Base-by-base conservation (phyloP, 2,113 vertebrate genomes). In the Steatornis caripensis region DNA sequence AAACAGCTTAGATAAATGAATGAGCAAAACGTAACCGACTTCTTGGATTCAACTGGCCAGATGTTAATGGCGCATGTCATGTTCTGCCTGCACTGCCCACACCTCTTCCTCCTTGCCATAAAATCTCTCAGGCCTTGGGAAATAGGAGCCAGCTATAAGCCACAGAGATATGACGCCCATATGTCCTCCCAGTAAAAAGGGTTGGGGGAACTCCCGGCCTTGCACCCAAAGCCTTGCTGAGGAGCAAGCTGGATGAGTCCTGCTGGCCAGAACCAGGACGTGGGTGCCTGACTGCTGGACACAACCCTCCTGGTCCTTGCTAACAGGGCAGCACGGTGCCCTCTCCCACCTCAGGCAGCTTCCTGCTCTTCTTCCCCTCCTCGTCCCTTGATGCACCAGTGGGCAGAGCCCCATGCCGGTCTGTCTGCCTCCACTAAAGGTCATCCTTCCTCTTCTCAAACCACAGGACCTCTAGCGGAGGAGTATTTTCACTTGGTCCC, bases 281-380 rank as follows among this genome's bases (percentile, higher is more conserved):
- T 26, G 66, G 51, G 36, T 78, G 81, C 27, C 37, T 2, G 2
- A 11, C 26, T 36, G 41, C 37, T 0, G 0, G 46, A 66, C 2
- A 6, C 34, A 68, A 22, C 37, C 66, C 43, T 85, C 37, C 26
- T 32, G 61, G 65, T 12, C 11, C 43, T 57, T 49, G 77, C 27
- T 78, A 71, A 54, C 16, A 27, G 54, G 39, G 36, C 36, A 81
- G 30, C 6, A 22, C 36, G 58, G 12, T 1, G 72, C 54, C 58
- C 11, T 61, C 34, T 86, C 21, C 46, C 36, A 60, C 8, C 10
- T 36, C 11, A 46, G 45, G 43, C 20, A 60, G 48, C 26, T 62
- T 69, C 49, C 45, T 58, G 29, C 26, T 60, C 29, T 34, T 48
- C 66, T 55, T 22, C 8, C 41, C 13, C 11, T 46, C 32, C 26